Evolutionary conservation across 2,113 vertebrate species (phyloP), one percentile per base, ranked within the genome.

Genomic region (Typhlomys cinereus): DNA sequence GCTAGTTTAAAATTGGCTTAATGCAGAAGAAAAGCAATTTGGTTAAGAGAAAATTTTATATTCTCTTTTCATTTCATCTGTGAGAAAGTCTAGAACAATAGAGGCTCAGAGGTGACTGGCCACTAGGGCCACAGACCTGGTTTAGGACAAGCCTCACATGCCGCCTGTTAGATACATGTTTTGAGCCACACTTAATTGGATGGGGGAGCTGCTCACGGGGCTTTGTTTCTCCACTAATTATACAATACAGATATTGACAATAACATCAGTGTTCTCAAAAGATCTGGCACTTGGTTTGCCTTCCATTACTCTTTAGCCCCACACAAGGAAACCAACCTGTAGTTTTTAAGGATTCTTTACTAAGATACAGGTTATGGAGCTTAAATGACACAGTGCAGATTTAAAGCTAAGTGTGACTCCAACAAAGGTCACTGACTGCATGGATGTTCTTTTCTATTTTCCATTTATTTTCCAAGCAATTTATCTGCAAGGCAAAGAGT

Each of bases 371-470:
- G 67, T 71, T 90, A 96, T 21, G 87, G 79, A 95, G 88, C 52
- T 91, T 75, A 91, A 95, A 95, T 62, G 88, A 89, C 50, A 78
- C 2, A 89, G 80, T 57, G 17, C 48, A 31, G 80, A 92, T 84
- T 88, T 88, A 78, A 85, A 95, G 85, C 67, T 57, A 79, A 87
- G 70, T 46, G 66, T 78, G 50, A 83, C 87, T 82, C 44, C 6
- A 93, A 52, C 2, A 3, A 96, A 96, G 95, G 96, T 96, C 96
- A 95, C 80, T 70, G 76, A 76, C n/a, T 41, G 84, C 52, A 89
- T 0, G 34, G 48, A 75, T 15, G 23, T 76, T 41, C 54, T 67
- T 93, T 96, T 95, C 80, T 84, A 89, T 91, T 90, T 91, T 36
- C 62, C 88, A 85, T 87, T 95, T 91, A 89, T 75, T 81, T 67